Evolutionary conservation across 2,888 invertebrate genomes (phyloP).

Genomic region (Tillus elongatus): DNA sequence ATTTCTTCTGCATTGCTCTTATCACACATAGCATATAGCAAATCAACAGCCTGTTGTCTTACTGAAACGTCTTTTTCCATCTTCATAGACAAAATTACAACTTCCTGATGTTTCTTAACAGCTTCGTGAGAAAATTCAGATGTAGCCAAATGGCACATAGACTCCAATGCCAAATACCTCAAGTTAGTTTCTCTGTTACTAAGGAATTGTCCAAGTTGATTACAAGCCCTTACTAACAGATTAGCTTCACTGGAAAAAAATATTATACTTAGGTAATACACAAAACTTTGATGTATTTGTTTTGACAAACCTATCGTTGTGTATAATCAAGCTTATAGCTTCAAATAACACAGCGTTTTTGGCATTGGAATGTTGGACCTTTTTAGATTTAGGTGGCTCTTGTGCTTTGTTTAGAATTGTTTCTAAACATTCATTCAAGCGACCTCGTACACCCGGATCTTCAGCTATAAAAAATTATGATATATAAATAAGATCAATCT

Average conservation of each 20-base stretch:
- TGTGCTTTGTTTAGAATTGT: conserved; percentile 98
- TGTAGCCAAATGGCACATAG: conserved; percentile 98
- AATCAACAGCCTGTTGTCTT: conserved; percentile 93
- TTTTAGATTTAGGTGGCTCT: conserved; percentile 99
- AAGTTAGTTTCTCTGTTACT: conserved; percentile 96
- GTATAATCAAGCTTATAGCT: conserved; percentile 98
- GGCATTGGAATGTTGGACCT: conserved; percentile 99
- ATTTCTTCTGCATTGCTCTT: conserved; percentile 98
- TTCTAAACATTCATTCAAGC: conserved; percentile 95
- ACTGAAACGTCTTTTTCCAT: conserved; percentile 99
- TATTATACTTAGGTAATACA: neutral
- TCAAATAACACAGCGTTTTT: conserved; percentile 99
- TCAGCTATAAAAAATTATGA: conserved; percentile 47
- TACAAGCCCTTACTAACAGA: conserved; percentile 93
- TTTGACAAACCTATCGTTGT: conserved; percentile 70
- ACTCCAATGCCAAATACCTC: conserved; percentile 94
- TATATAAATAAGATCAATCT: conserved; percentile 1
- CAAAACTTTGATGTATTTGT: neutral
- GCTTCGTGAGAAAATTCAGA: conserved; percentile 99
- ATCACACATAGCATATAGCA: conserved; percentile 99
- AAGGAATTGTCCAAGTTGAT: conserved; percentile 96
- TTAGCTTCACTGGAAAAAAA: conserved; percentile 69
- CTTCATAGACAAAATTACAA: conserved; percentile 97
- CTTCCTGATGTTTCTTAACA: conserved; percentile 99
- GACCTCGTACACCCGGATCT: conserved; percentile 92